Conservation (phyloP, 1,140 invertebrate genomes). For the Meloidogyne floridensis region DNA sequence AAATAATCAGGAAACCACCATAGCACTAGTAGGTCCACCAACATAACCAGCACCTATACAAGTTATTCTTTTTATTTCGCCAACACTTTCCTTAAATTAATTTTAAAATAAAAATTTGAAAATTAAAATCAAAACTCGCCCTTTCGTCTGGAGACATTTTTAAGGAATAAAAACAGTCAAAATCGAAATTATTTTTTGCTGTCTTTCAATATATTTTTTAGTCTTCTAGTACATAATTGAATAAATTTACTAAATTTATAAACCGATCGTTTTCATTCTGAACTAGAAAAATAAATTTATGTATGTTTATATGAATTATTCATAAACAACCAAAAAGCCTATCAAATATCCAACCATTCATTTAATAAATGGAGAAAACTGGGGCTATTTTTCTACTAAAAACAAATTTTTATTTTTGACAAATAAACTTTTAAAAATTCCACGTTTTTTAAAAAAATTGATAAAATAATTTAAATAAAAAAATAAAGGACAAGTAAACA, state of each 20-base stretch:
- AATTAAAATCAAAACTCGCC: background rate
- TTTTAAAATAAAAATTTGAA: background rate
- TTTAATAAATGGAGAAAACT: background rate
- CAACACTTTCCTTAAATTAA: background rate
- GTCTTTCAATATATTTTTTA: background rate
- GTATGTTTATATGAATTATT: background rate
- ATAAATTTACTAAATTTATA: too few species aligned
- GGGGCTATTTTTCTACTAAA: too few species aligned
- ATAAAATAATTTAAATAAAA: background rate
- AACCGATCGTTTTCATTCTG: too few species aligned
- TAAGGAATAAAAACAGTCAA: background rate
- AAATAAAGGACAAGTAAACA: background rate
- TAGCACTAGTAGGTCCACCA: conserved; percentile 94
- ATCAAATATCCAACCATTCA: background rate
- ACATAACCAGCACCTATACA: conserved; percentile 99
- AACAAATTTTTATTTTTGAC: background rate
- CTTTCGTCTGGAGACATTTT: background rate
- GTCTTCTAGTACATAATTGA: too few species aligned
- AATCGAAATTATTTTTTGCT: too few species aligned
- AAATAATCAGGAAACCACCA: conserved; percentile 76
- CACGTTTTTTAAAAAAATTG: background rate
- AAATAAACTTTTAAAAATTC: background rate
- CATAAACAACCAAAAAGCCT: background rate
- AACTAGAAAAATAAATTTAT: background rate
- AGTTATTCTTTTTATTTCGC: conserved; percentile 53